phyloP scores from a whole-genome alignment of 2,888 invertebrate genomes.

The Volucella zonaria region DNA sequence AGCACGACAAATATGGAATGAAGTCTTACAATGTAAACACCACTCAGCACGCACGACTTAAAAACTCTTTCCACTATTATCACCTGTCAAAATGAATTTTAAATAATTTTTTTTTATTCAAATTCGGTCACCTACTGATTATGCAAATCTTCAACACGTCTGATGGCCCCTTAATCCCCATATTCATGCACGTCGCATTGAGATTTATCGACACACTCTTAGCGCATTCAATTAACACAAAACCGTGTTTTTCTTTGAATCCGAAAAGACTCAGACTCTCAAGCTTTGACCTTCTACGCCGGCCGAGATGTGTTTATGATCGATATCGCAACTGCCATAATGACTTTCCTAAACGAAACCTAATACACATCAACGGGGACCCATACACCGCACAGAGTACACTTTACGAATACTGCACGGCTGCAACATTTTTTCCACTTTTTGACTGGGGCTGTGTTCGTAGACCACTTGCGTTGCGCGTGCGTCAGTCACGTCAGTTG shows the following conservation, averaged over 20 bases:
- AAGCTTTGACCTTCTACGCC: slow-evolving; percentile 48
- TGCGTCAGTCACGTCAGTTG: background rate
- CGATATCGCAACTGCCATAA: slow-evolving; percentile 39
- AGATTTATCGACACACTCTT: slow-evolving; percentile 7
- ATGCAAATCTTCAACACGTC: slow-evolving; percentile 42
- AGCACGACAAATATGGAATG: too few species aligned
- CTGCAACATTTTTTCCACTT: slow-evolving; percentile 14
- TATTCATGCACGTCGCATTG: background rate
- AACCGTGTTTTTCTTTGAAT: slow-evolving; percentile 5
- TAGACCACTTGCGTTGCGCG: background rate
- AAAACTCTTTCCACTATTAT: background rate
- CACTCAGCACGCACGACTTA: background rate
- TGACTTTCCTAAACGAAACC: slow-evolving; percentile 34
- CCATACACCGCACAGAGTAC: background rate
- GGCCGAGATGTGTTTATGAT: slow-evolving; percentile 18
- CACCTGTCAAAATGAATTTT: background rate
- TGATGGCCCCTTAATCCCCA: slow-evolving; percentile 27
- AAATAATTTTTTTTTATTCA: slow-evolving; percentile 10
- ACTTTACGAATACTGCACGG: slow-evolving; percentile 10
- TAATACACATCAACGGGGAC: background rate
- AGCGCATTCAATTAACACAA: slow-evolving; percentile 14
- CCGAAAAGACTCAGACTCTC: slow-evolving; percentile 15
- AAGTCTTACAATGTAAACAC: too few species aligned
- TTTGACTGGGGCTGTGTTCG: background rate
- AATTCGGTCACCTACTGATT: slow-evolving; percentile 45